Evolutionary conservation across 1,140 invertebrate species (phyloP), one percentile per base, ranked within the genome.

Genomic region (Orussus abietinus): DNA sequence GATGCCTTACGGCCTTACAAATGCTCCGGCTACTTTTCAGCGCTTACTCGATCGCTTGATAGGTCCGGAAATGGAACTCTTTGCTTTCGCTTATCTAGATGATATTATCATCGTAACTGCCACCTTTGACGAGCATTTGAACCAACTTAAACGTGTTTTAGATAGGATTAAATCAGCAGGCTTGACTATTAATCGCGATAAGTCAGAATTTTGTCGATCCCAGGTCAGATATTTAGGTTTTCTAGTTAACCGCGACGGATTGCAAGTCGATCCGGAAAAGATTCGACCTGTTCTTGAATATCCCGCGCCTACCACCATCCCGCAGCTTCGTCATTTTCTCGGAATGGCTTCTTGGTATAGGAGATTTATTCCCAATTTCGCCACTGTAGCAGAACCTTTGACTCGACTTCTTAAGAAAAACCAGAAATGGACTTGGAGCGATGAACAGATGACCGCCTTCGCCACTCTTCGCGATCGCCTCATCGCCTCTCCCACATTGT

Each of bases 341-440:
- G n/a, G n/a, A n/a, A n/a, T n/a, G n/a, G n/a, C n/a, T n/a, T n/a
- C 54, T 1, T 69, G 60, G 64, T 68, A 68, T 29, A 32, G 62
- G 1, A 22, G 52, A 4, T 71, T 71, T 40, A 47, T 67, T 5
- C 36, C 40, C 3, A 51, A 65, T 31, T 72, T 62, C 39, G 52
- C 63, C 1, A 37, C 34, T 6, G 38, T 64, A 1, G 37, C 56
- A 10, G 40, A 38, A 15, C 62, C 67, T 5, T 28, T 72, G 5
- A 57, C 57, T 4, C n/a, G 5, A 1, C 19, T 45, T 6, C 21
- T 45, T 2, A 25, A 32, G 13, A 45, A 45, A 45, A 56, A 26
- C 35, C 66, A 48, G 29, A 36, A 26, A 38, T 50, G 57, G 21
- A 12, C 1, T 7, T 4, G n/a, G n/a, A n/a, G n/a, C n/a, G n/a